A percentile compares a stretch with the other conserved stretches of the same genome.
phyloP scores from a whole-genome alignment of 2,888 invertebrate species.

The Watsonalla binaria region DNA sequence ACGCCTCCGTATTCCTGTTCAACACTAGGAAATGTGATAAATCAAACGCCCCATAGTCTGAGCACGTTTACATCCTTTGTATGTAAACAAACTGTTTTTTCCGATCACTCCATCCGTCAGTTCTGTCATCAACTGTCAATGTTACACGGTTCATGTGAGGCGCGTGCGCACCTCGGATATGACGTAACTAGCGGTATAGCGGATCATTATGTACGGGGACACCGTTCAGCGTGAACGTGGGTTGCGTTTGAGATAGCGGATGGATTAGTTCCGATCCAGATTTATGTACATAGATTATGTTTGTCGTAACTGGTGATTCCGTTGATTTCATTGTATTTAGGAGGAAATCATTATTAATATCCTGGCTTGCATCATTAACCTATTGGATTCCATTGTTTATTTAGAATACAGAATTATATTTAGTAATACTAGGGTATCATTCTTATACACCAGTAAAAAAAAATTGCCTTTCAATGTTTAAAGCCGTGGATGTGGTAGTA shows the following conservation, averaged over 20 bases:
- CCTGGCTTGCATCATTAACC: too few species aligned
- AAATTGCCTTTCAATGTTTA: too few species aligned
- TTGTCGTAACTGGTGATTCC: neutral
- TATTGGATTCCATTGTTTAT: too few species aligned
- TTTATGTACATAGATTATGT: neutral
- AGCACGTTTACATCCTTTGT: conserved; percentile 12
- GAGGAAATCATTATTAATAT: neutral
- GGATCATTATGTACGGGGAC: conserved; percentile 35
- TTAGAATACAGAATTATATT: neutral
- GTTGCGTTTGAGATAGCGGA: conserved; percentile 7
- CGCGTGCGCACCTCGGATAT: conserved; percentile 44
- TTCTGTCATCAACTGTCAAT: conserved; percentile 31
- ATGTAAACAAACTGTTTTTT: conserved; percentile 20
- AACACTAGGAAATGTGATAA: neutral
- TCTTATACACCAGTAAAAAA: too few species aligned
- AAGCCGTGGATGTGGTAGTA: too few species aligned
- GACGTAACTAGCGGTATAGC: conserved; percentile 43
- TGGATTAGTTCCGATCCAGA: neutral
- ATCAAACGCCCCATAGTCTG: conserved; percentile 1
- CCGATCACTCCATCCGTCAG: conserved; percentile 7
- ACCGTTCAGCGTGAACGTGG: conserved; percentile 29
- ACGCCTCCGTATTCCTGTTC: neutral
- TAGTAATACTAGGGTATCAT: neutral
- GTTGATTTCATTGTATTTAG: neutral
- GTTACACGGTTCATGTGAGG: conserved; percentile 25